These are phyloP conservation scores for Neotoma lepida DNA, from an alignment of 2,113 vertebrate genomes.

Conservation along the genomic window DNA sequence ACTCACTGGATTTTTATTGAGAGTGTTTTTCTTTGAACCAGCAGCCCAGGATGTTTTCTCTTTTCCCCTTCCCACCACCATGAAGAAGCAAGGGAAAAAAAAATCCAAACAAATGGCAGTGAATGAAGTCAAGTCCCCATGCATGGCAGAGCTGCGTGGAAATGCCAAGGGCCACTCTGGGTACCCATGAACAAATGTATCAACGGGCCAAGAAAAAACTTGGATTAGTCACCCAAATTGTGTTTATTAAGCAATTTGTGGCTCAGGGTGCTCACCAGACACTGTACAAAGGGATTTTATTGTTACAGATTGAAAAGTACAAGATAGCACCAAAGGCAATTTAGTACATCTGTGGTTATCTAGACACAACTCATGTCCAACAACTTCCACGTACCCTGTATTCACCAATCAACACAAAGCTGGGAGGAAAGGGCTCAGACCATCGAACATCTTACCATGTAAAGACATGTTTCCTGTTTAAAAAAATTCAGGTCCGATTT, in stretches of 20 bases:
- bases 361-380: slow-evolving; percentile 16
- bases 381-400: slow-evolving; percentile 37
- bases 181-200: neutral
- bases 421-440: neutral
- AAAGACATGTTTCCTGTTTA: slow-evolving; percentile 4
- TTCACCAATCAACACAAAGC: slow-evolving; percentile 37
- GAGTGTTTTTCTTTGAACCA: neutral
- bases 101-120: neutral
- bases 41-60: neutral
- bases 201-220: neutral
- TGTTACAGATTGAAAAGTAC: slow-evolving; percentile 73
- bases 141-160: neutral
- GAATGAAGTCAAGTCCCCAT: neutral
- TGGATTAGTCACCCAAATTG: slow-evolving; percentile 48
- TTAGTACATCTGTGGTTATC: slow-evolving; percentile 55
- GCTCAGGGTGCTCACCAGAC: slow-evolving; percentile 53
- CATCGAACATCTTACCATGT: neutral
- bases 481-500: neutral
- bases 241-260: slow-evolving; percentile 69
- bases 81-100: neutral
- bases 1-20: neutral
- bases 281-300: slow-evolving; percentile 74
- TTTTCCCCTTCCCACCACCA: neutral
- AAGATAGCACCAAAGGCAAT: slow-evolving; percentile 66
- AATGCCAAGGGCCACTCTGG: neutral